Evolutionary conservation across 2,888 invertebrate genomes (phyloP).

Genomic region (Yponomeuta sedellus): DNA sequence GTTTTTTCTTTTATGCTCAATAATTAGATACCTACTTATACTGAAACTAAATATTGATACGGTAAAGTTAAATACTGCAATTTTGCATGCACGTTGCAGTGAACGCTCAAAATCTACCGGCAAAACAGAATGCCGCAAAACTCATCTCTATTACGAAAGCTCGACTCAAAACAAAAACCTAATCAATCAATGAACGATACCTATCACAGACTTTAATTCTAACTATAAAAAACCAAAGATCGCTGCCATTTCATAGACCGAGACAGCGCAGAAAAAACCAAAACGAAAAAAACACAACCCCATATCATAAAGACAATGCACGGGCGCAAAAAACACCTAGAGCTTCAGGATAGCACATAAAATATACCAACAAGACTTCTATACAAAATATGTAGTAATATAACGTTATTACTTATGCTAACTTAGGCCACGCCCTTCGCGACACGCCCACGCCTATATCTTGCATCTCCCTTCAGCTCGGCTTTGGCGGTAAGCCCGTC

Average conservation of each 20-base stretch:
- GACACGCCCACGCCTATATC: constrained; percentile 51
- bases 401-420: constrained; percentile 54
- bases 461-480: constrained; percentile 35
- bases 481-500: constrained; percentile 35
- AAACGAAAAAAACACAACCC: constrained; percentile 38
- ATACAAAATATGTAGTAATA: constrained; percentile 28
- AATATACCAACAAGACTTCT: constrained; percentile 39
- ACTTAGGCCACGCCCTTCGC: constrained; percentile 52
- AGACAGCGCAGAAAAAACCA: not conserved
- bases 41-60: too few species aligned
- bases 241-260: constrained; percentile 37
- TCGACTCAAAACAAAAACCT: not conserved
- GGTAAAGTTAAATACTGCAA: too few species aligned
- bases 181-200: not conserved
- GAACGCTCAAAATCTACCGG: not conserved
- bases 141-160: not conserved
- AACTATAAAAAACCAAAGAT: constrained; percentile 5
- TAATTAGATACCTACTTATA: too few species aligned
- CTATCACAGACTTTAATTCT: not conserved
- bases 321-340: constrained; percentile 47
- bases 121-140: not conserved
- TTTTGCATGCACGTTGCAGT: not conserved
- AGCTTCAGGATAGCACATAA: constrained; percentile 38
- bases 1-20: not conserved
- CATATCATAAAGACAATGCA: constrained; percentile 55